Base-by-base conservation (phyloP, 2,888 invertebrate species). In the Heteropelma amictum region DNA sequence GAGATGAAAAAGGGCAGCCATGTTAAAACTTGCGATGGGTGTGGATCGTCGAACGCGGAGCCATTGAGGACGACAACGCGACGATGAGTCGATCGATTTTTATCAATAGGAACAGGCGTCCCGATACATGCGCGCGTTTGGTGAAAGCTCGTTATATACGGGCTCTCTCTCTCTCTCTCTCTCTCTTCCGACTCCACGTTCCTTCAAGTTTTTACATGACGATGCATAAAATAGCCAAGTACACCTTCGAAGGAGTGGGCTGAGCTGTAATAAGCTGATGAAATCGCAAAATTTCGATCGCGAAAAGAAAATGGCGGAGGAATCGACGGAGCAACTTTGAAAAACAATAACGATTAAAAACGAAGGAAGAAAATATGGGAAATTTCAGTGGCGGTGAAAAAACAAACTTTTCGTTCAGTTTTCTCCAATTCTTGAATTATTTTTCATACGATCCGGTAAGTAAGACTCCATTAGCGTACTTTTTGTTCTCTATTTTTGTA, bases 121-220 rank as follows among this genome's bases (percentile, higher is more conserved):
- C n/a, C n/a, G n/a, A n/a, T n/a, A n/a, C n/a, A n/a, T n/a, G n/a
- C n/a, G n/a, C n/a, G 23, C 61, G 61, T 33, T 47, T 23, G 47
- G 61, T 61, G 61, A 61, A 61, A 61, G 61, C 47, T 61, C 47
- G 33, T 35, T 53, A 35, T 21, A 33, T 61, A 17, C 45, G 6
- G n/a, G 21, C 10, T 6, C n/a, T 54, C 33, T 33, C 53, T 33
- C 28, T 45, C 19, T 33, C 47, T 12, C 21, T 17, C 30, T 10
- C 12, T 35, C 40, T 30, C n/a, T n/a, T n/a, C n/a, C n/a, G n/a
- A n/a, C n/a, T n/a, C n/a, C n/a, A n/a, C n/a, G n/a, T n/a, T n/a
- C n/a, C n/a, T n/a, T n/a, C 21, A 30, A 42, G 47, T 51, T 58
- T 30, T 33, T 51, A 49, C 56, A 49, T 71, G 71, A 71, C 71